A percentile compares a stretch with the other conserved stretches of the same genome.
These are phyloP conservation scores for Drosophila funebris DNA, from an alignment of 1,140 invertebrate species.

Conservation along the genomic window DNA sequence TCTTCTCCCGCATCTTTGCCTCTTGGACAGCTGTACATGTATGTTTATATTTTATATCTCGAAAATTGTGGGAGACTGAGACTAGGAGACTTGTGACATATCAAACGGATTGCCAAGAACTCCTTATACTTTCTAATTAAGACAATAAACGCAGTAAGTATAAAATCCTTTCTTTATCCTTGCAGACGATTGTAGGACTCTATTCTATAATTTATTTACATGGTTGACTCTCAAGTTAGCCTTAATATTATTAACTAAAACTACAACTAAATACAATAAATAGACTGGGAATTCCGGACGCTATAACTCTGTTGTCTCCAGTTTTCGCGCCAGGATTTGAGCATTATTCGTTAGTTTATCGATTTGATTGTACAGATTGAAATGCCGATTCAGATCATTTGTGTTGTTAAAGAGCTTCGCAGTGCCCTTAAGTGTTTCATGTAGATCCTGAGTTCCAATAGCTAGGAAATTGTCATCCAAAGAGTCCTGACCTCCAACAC, in stretches of 20 bases:
- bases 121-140: neutral
- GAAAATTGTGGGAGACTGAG: slow-evolving; percentile 6
- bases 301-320: slow-evolving; percentile 91
- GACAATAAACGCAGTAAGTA: slow-evolving; percentile 26
- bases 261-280: slow-evolving; percentile 56
- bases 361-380: slow-evolving; percentile 87
- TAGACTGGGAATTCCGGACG: slow-evolving; percentile 28
- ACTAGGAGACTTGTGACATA: slow-evolving; percentile 15
- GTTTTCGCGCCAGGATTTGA: slow-evolving; percentile 88
- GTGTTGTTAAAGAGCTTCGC: slow-evolving; percentile 84
- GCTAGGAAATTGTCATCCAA: slow-evolving; percentile 90
- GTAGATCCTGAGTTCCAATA: slow-evolving; percentile 65
- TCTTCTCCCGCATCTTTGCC: neutral
- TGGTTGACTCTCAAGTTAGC: neutral
- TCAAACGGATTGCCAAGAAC: slow-evolving; percentile 1
- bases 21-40: slow-evolving; percentile 14
- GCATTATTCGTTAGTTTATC: slow-evolving; percentile 86
- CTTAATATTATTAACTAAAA: neutral
- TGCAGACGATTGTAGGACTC: neutral
- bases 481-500: slow-evolving; percentile 91
- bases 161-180: neutral
- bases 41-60: slow-evolving; percentile 30
- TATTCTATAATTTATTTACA: slow-evolving; percentile 13
- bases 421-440: slow-evolving; percentile 78
- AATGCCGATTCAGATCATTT: slow-evolving; percentile 86